Conservation (phyloP, 2,797 vertebrate genomes). For the Dermochelys coriacea region DNA sequence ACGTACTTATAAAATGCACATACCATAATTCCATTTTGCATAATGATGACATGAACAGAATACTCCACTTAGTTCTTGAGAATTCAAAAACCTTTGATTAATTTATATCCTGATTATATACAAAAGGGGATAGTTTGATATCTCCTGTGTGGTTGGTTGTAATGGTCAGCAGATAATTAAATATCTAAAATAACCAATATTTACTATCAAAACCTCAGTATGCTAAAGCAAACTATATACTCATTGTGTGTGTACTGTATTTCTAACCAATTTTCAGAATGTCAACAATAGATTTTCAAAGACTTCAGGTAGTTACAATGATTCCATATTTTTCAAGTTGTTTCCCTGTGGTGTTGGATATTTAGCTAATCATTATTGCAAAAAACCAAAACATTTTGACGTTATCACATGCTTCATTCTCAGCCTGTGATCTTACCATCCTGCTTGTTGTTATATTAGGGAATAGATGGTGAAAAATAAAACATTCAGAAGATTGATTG, state of each 20-base stretch:
- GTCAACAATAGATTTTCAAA: background rate
- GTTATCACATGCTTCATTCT: constrained; percentile 42
- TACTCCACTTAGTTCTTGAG: background rate
- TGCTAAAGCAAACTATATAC: background rate
- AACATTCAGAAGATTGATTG: constrained; percentile 22
- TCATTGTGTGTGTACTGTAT: background rate
- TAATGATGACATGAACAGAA: background rate
- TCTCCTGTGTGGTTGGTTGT: background rate
- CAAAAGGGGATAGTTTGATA: background rate
- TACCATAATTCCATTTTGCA: background rate
- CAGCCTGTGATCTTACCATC: constrained; percentile 52
- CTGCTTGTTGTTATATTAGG: constrained; percentile 34
- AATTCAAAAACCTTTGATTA: background rate
- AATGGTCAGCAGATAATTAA: background rate
- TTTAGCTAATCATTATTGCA: constrained; percentile 42
- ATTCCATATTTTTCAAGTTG: constrained; percentile 38
- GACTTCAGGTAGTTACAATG: constrained; percentile 35
- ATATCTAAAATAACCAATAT: background rate
- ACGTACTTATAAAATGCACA: background rate
- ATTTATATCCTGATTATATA: background rate
- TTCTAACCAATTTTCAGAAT: constrained; percentile 12
- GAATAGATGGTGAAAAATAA: constrained; percentile 34
- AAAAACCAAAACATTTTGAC: constrained; percentile 40
- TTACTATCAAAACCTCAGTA: background rate
- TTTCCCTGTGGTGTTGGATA: constrained; percentile 38